Evolutionary conservation across 23 tunicate genomes (phyloP), one percentile per base, ranked within the genome.

Genomic region (Trididemnum clinides): DNA sequence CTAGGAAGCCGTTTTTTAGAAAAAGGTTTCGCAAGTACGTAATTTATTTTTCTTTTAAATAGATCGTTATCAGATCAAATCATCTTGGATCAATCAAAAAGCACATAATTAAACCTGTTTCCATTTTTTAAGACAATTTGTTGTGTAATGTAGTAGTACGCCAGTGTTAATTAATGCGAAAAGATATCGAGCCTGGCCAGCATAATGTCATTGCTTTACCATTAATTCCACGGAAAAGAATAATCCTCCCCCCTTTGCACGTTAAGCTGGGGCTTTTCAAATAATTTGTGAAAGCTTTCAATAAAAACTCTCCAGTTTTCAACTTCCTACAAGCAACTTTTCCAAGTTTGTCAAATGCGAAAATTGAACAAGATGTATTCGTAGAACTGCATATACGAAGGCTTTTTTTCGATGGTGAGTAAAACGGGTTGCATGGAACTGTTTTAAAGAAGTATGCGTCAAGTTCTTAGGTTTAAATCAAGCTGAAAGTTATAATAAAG

Each of bases 201-300:
- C 71, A 63, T 25, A 63, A 63, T 63, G 71, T 63, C 28, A 25
- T 22, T 63, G 23, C 71, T 63, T 63, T 5, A 63, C 28, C 71
- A 63, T 63, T 63, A 63, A 22, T 63, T 63, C 71, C 71, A 63
- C 71, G n/a, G 22, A 22, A 63, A 63, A 63, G 71, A 63, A 63
- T 63, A 63, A 63, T 63, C 23, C 23, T 63, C 6, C 71, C 28
- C 6, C 23, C 23, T 63, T 63, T 63, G 71, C 71, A 63, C n/a
- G n/a, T 63, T n/a, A 63, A 63, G n/a, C 71, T 21, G 71, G 71
- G 71, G 71, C 71, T 63, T 63, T 63, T 63, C 71, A 63, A 63
- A 63, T 22, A 63, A 63, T 63, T 63, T 63, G 19, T 63, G 28
- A 63, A 63, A 63, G 71, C 71, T 63, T n/a, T 63, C n/a, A n/a